Base-by-base conservation (phyloP, 1,140 invertebrate species). In the Lasioglossum albipes region DNA sequence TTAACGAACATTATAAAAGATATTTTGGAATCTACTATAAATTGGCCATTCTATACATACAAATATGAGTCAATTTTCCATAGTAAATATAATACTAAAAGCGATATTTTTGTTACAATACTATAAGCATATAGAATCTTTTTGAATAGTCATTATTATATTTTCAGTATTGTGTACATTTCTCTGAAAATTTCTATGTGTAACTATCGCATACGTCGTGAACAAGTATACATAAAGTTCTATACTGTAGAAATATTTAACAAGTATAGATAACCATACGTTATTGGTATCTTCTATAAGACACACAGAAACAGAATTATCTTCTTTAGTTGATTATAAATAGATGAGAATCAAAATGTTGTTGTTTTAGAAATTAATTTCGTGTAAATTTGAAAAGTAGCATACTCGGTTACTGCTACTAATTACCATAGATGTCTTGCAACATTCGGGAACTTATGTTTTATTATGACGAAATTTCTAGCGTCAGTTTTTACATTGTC, bases 171-270 rank as follows among this genome's bases (percentile, higher is more conserved):
- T 70, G 52, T 45, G 54, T 70, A 70, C 20, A 77, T 61, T 70
- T 77, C 67, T 70, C 54, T 9, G 45, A 64, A 78, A 52, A 79
- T 79, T 73, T 59, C 49, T 77, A 75, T 36, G 36, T 36, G 3
- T 20, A 57, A 76, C 49, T 67, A 59, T 64, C 22, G 20, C 49
- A 59, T 74, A 66, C 12, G 64, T 74, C 65, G n/a, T 36, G 12
- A 57, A 65, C n/a, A n/a, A 65, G 9, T 74, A 79, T 59, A 79
- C 77, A 79, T 79, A 79, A 79, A 79, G 77, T 79, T 79, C 77
- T 71, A 79, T 79, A 79, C 77, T 79, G 62, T 79, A 74, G 36
- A 52, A 52, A n/a, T 79, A 73, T 79, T 65, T 54, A 79, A 65
- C 6, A 31, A 70, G 7, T 6, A n/a, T 6, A n/a, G 65, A 54